These are phyloP conservation scores for Pollachius pollachius DNA, from an alignment of 2,113 vertebrate genomes.

Conservation along the genomic window DNA sequence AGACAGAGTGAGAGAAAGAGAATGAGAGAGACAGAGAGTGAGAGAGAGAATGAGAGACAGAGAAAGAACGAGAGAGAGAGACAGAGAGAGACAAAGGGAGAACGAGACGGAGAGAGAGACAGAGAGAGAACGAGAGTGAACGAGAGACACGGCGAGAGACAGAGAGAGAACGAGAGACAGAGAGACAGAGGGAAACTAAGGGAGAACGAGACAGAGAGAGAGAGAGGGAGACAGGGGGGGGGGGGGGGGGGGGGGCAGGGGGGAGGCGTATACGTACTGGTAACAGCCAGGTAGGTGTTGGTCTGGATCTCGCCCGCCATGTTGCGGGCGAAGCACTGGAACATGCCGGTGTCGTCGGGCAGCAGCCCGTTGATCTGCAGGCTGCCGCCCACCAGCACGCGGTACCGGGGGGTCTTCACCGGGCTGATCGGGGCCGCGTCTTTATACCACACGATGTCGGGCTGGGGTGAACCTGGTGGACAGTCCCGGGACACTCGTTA, in stretches of 20 bases:
- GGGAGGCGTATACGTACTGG: slow-evolving; percentile 76
- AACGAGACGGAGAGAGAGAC: too few relatives aligned
- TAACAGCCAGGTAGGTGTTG: slow-evolving; percentile 96
- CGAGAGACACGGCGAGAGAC: too few relatives aligned
- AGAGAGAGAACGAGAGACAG: too few relatives aligned
- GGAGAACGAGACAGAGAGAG: too few relatives aligned
- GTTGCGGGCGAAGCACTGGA: slow-evolving; percentile 95
- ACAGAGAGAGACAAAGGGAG: too few relatives aligned
- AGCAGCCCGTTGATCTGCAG: slow-evolving; percentile 91
- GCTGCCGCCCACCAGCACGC: slow-evolving; percentile 81
- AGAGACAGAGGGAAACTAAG: too few relatives aligned
- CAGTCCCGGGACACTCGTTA: neutral
- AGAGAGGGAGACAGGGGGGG: too few relatives aligned
- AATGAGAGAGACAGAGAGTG: too few relatives aligned
- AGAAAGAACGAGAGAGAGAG: too few relatives aligned
- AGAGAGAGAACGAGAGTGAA: too few relatives aligned
- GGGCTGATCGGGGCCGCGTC: slow-evolving; percentile 83
- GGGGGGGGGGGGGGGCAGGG: slow-evolving; percentile 1
- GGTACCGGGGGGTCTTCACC: slow-evolving; percentile 84
- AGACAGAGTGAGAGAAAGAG: neutral
- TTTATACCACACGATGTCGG: slow-evolving; percentile 94
- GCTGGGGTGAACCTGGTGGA: slow-evolving; percentile 83
- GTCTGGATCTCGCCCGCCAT: slow-evolving; percentile 91
- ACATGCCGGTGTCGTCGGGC: slow-evolving; percentile 94
- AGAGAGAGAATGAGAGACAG: too few relatives aligned